Evolutionary conservation across 2,888 invertebrate species (phyloP).

Genomic region (Stenurella melanura): DNA sequence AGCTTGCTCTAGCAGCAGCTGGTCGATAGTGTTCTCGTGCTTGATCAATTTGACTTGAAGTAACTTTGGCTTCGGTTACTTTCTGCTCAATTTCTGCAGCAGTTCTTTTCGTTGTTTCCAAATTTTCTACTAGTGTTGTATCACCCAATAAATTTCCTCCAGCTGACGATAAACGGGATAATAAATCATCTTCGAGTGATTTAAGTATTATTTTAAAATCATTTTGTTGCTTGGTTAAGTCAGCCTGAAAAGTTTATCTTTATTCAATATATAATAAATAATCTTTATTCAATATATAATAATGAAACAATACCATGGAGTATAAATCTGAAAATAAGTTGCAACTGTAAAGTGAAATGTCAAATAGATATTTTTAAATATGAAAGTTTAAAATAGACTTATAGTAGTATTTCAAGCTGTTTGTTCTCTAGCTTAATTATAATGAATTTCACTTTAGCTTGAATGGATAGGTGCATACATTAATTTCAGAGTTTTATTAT

Average conservation of each 20-base stretch:
- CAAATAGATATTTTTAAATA: too few relatives aligned
- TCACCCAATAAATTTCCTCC: slow-evolving; percentile 96
- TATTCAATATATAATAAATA: not conserved
- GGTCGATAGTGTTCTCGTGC: slow-evolving; percentile 92
- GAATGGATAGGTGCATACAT: too few relatives aligned
- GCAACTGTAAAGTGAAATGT: too few relatives aligned
- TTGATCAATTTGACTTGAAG: slow-evolving; percentile 93
- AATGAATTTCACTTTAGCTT: too few relatives aligned
- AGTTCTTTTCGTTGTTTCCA: slow-evolving; percentile 96
- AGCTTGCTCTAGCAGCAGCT: slow-evolving; percentile 93
- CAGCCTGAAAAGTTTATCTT: slow-evolving; percentile 78
- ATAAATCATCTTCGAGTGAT: slow-evolving; percentile 92
- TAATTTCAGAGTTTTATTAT: too few relatives aligned
- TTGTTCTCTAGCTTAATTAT: too few relatives aligned
- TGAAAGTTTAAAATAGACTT: too few relatives aligned
- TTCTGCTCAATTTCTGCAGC: slow-evolving; percentile 96
- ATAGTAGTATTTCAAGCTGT: too few relatives aligned
- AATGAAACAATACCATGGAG: too few relatives aligned
- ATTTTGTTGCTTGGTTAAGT: slow-evolving; percentile 96
- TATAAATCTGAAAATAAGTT: too few relatives aligned
- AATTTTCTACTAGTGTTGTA: slow-evolving; percentile 95
- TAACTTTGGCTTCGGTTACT: slow-evolving; percentile 94
- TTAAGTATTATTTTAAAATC: slow-evolving; percentile 97
- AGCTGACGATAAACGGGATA: slow-evolving; percentile 92
- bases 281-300: too few relatives aligned